Evolutionary conservation across 2,797 vertebrate species (phyloP).

Genomic region (Pempheris klunzingeri): DNA sequence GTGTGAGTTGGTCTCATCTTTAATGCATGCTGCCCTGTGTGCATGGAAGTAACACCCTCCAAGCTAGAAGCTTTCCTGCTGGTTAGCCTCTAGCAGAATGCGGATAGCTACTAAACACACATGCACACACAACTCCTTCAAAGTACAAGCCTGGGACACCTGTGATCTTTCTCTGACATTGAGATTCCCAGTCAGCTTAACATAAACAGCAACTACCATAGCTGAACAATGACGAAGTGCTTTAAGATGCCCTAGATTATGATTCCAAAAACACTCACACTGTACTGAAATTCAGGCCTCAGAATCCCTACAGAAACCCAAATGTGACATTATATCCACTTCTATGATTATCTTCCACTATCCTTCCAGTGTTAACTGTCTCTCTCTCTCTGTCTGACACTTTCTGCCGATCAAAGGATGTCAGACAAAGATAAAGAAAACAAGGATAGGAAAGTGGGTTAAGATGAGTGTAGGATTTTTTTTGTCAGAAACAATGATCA

Average conservation of each 20-base stretch:
- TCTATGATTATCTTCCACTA: background rate
- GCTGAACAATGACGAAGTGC: background rate
- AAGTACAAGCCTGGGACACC: background rate
- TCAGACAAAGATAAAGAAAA: constrained; percentile 17
- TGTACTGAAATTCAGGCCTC: constrained; percentile 3
- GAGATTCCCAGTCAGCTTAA: background rate
- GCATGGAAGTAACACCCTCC: constrained; percentile 57
- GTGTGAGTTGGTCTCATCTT: constrained; percentile 68
- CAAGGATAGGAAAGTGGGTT: background rate
- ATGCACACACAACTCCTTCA: constrained; percentile 4
- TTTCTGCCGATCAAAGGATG: constrained; percentile 24
- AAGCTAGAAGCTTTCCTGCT: constrained; percentile 54
- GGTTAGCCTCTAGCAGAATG: constrained; percentile 43
- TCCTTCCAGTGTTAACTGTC: background rate
- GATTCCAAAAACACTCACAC: too few species aligned
- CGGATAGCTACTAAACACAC: constrained; percentile 20
- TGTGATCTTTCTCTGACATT: background rate
- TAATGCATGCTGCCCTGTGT: constrained; percentile 72
- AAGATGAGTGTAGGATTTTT: constrained; percentile 2
- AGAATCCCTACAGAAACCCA: background rate
- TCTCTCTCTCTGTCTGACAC: background rate
- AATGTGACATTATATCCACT: background rate
- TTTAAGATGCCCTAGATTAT: too few species aligned
- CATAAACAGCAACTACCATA: background rate
- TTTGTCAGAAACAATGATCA: constrained; percentile 45